phyloP scores from a whole-genome alignment of 2,797 vertebrate species.

The Cichlasoma orientale region DNA sequence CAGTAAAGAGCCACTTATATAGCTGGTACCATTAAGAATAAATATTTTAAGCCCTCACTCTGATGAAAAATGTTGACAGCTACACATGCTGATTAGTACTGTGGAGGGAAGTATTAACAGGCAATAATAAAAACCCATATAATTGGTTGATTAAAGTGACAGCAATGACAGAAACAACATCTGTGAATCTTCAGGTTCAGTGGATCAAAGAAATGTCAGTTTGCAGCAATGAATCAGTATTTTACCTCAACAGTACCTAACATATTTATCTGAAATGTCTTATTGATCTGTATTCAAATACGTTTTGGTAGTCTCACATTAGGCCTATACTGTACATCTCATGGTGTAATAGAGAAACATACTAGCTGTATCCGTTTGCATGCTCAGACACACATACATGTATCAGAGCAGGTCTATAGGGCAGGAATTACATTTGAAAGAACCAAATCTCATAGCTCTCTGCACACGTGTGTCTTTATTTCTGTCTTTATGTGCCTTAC shows the following conservation, averaged over 20 bases:
- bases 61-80: neutral
- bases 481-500: constrained; percentile 23
- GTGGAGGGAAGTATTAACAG: neutral
- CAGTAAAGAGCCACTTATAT: constrained; percentile 42
- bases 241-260: neutral
- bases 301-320: neutral
- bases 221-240: neutral
- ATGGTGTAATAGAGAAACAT: neutral
- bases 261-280: neutral
- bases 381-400: neutral
- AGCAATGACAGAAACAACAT: constrained; percentile 3
- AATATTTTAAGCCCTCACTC: constrained; percentile 23
- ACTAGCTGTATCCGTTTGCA: neutral
- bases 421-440: constrained; percentile 25
- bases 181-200: neutral
- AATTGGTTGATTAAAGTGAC: constrained; percentile 8
- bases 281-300: neutral
- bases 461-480: neutral
- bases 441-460: constrained; percentile 14
- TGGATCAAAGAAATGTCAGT: too few species aligned
- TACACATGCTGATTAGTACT: neutral
- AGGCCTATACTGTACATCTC: too few species aligned
- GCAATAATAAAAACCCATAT: neutral
- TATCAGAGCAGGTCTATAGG: neutral
- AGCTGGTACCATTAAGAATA: constrained; percentile 2